These are phyloP conservation scores for Tipula helvola DNA, from an alignment of 2,888 invertebrate genomes.

Conservation along the genomic window DNA sequence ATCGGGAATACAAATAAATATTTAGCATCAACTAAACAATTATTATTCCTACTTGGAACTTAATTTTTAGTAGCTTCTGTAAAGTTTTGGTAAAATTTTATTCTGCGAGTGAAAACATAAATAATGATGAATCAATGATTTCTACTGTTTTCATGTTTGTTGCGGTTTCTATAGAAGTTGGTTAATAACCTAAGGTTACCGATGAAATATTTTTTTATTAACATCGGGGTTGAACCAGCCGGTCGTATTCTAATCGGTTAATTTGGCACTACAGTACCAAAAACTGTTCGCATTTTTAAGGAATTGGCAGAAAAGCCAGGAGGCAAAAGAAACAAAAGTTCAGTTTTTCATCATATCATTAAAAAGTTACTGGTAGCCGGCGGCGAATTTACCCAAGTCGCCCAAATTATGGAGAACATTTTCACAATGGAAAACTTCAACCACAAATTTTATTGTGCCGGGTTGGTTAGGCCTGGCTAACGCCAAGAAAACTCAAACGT, in stretches of 20 bases:
- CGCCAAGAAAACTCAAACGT: no score
- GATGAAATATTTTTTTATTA: constrained; percentile 80
- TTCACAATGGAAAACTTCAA: constrained; percentile 97
- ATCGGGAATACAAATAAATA: no score
- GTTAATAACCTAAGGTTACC: constrained; percentile 80
- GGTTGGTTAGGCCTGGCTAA: constrained; percentile 99
- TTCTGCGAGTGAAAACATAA: neutral
- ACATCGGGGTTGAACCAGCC: constrained; percentile 53
- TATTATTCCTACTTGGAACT: neutral
- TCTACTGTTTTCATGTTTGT: neutral
- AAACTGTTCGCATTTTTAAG: constrained; percentile 74
- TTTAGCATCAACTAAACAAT: no score
- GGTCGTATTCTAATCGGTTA: constrained; percentile 74
- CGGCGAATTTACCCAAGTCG: constrained; percentile 86
- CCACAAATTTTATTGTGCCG: constrained; percentile 87
- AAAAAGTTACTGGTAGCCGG: constrained; percentile 91
- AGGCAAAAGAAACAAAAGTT: constrained; percentile 79
- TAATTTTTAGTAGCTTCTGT: no score
- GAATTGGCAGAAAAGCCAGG: constrained; percentile 59
- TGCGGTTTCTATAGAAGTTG: constrained; percentile 31
- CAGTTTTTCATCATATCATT: constrained; percentile 82
- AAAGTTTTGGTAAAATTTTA: neutral
- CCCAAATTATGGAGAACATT: constrained; percentile 87
- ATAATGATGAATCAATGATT: neutral
- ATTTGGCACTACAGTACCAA: constrained; percentile 89